Evolutionary conservation across 53 echinoderm and acorn worm genomes (phyloP), one percentile per base, ranked within the genome.

Genomic region (Glandiceps talaboti): DNA sequence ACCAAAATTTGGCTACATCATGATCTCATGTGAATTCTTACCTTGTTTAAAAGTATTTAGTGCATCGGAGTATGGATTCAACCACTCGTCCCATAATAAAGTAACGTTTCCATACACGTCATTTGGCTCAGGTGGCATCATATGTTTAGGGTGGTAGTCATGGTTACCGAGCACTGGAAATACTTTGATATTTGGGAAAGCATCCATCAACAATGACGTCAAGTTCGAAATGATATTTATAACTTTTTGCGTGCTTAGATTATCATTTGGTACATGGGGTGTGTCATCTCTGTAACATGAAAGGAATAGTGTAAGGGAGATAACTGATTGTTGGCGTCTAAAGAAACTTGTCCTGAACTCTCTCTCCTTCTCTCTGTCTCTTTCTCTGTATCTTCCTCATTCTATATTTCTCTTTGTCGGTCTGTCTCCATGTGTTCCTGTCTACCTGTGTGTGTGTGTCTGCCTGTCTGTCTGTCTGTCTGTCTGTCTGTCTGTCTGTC

Each of bases 131-230:
- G 88, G 88, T 14, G 82, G 78, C 74, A 84, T 73, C 20, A 76
- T 33, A 29, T 88, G 81, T 10, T 74, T 75, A 0, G 84, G 84
- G 26, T 78, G 32, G 82, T 88, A 84, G 82, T 88, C 88, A 76
- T 88, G 82, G 77, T 88, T 88, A 64, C 88, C 85, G 30, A 85
- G 33, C 20, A 85, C 79, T 10, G 88, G 85, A 73, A 85, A 85
- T 74, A 88, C 82, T 0, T 31, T 31, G 0, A 76, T 76, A 14
- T 64, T 30, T 1, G 82, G 82, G 26, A 88, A 79, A 20, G 1
- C 45, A 0, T 84, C 84, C 29, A 73, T 33, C 32, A 88, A 27
- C 26, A 77, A 25, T 26, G 12, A 25, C 0, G 88, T 76, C 0
- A 85, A 33, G 80, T 88, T 88, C n/a, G 28, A 77, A 64, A 88